Evolutionary conservation across 2,888 invertebrate genomes (phyloP).

Genomic region (Phaonia tiefii): DNA sequence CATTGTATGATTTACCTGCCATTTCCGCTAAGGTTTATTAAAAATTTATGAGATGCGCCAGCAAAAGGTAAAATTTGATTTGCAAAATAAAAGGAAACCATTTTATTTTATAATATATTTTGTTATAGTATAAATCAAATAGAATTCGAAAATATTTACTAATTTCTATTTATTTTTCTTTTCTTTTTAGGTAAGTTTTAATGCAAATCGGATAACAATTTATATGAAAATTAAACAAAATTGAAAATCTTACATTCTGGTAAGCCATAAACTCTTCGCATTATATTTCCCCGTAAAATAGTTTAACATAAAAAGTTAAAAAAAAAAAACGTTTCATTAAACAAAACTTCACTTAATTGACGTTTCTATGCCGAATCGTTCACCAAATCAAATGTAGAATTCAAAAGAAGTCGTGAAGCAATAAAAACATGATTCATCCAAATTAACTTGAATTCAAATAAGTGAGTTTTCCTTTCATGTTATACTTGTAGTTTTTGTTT

Average conservation of each 20-base stretch:
- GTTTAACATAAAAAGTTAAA: neutral
- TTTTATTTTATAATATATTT: constrained; percentile 6
- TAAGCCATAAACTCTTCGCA: constrained; percentile 16
- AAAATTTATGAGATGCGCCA: constrained; percentile 70
- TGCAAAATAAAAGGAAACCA: neutral
- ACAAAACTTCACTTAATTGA: constrained; percentile 8
- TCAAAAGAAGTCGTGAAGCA: neutral
- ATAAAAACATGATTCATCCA: constrained; percentile 19
- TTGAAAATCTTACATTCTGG: neutral
- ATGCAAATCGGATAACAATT: neutral
- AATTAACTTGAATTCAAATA: constrained; percentile 15
- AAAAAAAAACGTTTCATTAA: constrained; percentile 29
- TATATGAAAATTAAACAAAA: neutral
- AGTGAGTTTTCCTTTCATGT: too few species aligned
- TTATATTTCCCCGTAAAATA: too few species aligned
- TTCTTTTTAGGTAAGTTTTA: constrained; percentile 14
- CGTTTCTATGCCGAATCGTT: constrained; percentile 1
- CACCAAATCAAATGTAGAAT: neutral
- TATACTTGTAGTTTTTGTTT: constrained; percentile 22
- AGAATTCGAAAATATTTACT: neutral
- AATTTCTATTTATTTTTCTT: neutral
- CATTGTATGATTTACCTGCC: constrained; percentile 63
- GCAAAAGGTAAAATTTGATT: constrained; percentile 19
- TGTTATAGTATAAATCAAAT: neutral
- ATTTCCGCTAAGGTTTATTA: constrained; percentile 69